Evolutionary conservation across 1,140 invertebrate species (phyloP).

Genomic region (Lasaia peninsularis): DNA sequence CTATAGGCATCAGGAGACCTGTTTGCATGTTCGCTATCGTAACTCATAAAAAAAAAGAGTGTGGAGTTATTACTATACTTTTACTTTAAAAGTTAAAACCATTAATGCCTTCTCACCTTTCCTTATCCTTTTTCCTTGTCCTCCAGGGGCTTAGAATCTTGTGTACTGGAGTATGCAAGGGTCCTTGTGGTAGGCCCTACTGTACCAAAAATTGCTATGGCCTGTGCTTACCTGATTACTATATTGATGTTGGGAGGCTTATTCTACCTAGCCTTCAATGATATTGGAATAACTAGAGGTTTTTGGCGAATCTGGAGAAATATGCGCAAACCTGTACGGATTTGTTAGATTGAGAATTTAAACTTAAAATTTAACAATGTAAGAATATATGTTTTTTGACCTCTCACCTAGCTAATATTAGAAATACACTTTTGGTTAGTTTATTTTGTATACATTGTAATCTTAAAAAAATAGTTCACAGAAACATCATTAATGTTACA

Average conservation of each 20-base stretch:
- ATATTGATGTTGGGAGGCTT: conserved; percentile 88
- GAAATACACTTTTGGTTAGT: too few species aligned
- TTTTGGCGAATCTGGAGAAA: conserved; percentile 87
- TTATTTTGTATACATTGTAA: too few species aligned
- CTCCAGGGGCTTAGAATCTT: conserved; percentile 90
- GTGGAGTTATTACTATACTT: too few species aligned
- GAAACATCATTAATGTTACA: too few species aligned
- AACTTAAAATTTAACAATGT: not conserved
- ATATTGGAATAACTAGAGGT: conserved; percentile 88
- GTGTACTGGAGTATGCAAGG: conserved; percentile 90
- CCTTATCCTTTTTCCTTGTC: conserved; percentile 6
- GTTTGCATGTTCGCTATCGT: too few species aligned
- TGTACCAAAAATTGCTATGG: conserved; percentile 85
- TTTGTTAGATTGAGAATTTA: not conserved
- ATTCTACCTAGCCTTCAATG: conserved; percentile 91
- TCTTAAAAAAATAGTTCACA: too few species aligned
- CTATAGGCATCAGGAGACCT: too few species aligned
- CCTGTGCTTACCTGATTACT: conserved; percentile 83
- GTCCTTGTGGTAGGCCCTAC: conserved; percentile 85
- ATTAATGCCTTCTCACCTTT: not conserved
- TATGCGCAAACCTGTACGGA: conserved; percentile 43
- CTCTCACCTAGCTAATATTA: too few species aligned
- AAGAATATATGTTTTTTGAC: not conserved
- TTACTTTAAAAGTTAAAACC: too few species aligned
- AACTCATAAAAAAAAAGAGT: too few species aligned